Evolutionary conservation across 1,140 invertebrate species (phyloP).

Genomic region (Probaryconus sp.): DNA sequence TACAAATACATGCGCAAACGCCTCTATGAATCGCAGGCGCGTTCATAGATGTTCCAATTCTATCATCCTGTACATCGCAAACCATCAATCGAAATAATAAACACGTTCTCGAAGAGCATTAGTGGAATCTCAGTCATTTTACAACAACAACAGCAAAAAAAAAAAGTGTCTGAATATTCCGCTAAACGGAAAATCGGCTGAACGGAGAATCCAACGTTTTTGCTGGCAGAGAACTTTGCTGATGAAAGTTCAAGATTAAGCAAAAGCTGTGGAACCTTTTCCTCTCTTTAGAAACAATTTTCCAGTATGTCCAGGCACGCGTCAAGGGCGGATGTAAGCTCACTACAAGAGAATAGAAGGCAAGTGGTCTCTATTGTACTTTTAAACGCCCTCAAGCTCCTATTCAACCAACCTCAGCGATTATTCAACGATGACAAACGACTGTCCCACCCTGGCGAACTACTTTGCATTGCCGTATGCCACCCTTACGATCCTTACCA

Average conservation of each 20-base stretch:
- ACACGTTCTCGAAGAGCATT: too few species aligned
- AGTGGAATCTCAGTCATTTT: too few species aligned
- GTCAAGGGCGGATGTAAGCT: slow-evolving; percentile 47
- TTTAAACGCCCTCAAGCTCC: slow-evolving; percentile 68
- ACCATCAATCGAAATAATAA: slow-evolving; percentile 13
- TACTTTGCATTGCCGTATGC: slow-evolving; percentile 53
- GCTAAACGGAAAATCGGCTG: slow-evolving; percentile 2
- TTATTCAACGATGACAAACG: slow-evolving; percentile 74
- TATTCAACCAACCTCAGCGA: slow-evolving; percentile 62
- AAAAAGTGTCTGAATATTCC: too few species aligned
- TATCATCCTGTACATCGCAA: slow-evolving; percentile 20
- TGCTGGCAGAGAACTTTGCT: slow-evolving; percentile 13
- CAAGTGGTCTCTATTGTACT: slow-evolving; percentile 75
- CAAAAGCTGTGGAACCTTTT: slow-evolving; percentile 31
- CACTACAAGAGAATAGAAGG: slow-evolving; percentile 62
- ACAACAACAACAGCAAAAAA: too few species aligned
- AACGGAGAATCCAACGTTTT: slow-evolving; percentile 4
- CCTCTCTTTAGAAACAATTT: slow-evolving; percentile 44
- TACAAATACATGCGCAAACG: slow-evolving; percentile 53
- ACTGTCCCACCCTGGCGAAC: slow-evolving; percentile 60
- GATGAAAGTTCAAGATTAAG: slow-evolving; percentile 38
- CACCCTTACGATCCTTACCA: slow-evolving; percentile 22
- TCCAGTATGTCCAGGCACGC: slow-evolving; percentile 41
- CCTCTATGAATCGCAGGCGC: slow-evolving; percentile 32
- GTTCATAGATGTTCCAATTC: slow-evolving; percentile 31